phyloP scores from a whole-genome alignment of 92 coral and sea anemone genomes.

The Blastomussa wellsi region DNA sequence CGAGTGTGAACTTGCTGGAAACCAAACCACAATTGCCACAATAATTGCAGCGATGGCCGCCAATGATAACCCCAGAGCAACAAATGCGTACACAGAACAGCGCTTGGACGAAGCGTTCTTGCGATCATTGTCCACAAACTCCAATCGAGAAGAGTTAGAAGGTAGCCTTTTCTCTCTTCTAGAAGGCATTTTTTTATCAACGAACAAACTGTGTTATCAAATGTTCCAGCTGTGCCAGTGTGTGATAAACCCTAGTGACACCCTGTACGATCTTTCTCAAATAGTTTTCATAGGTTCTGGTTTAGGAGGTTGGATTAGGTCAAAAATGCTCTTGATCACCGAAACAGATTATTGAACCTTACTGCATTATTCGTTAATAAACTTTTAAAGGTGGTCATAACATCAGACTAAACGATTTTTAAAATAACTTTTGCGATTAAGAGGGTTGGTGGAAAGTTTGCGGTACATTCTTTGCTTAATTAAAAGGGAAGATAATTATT shows the following conservation, averaged over 20 bases:
- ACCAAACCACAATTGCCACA: slow-evolving; percentile 2
- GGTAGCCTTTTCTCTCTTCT: slow-evolving; percentile 13
- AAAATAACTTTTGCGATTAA: background rate
- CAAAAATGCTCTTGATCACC: background rate
- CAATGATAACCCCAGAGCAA: slow-evolving; percentile 8
- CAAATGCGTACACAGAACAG: background rate
- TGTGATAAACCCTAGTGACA: background rate
- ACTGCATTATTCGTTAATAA: background rate
- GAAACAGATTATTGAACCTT: background rate
- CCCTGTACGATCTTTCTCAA: background rate
- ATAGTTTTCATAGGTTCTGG: slow-evolving; percentile 6
- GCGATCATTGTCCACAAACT: background rate
- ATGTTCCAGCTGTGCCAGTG: background rate
- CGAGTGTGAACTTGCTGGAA: background rate
- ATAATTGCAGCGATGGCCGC: slow-evolving; percentile 8
- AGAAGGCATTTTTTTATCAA: background rate
- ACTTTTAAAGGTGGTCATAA: background rate
- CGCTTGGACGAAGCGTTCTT: background rate
- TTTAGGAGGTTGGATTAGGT: background rate
- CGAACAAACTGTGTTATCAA: slow-evolving; percentile 6
- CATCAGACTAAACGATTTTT: background rate
- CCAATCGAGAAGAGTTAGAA: slow-evolving; percentile 2
- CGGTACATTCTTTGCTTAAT: background rate
- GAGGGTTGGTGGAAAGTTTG: background rate
- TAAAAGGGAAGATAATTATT: background rate